Base-by-base conservation (phyloP, 2,113 vertebrate species). In the Athene cunicularia region DNA sequence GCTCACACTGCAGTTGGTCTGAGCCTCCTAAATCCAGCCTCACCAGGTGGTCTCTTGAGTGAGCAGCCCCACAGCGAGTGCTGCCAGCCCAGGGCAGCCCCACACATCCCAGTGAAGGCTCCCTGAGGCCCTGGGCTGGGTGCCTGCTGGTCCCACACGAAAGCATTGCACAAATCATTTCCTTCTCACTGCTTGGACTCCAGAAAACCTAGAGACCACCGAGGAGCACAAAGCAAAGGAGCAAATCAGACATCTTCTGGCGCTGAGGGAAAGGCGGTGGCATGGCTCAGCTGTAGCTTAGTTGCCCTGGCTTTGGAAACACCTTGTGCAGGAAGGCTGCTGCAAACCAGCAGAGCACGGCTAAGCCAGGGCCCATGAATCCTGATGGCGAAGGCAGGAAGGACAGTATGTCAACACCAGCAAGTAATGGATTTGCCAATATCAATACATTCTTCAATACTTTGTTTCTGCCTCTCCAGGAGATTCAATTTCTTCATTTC, bases 1-100 rank as follows among this genome's bases (percentile, higher is more conserved):
- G 41, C 33, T 28, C n/a, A 24, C 0, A 0, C 24, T n/a, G 13
- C 1, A 1, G 52, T 21, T 62, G 28, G 35, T 75, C 52, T 37
- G 16, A 92, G 45, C 21, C 32, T 74, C 62, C 19, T 17, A 75
- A 71, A 66, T 75, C 17, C 0, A 0, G 50, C 21, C n/a, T 75
- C 52, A 52, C 4, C 32, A 39, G 72, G n/a, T 14, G n/a, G 53
- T 17, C 8, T 43, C 37, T 24, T 28, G 32, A 60, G 28, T 1
- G 5, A 75, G 39, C 32, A 60, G 52, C 45, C 28, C 49, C 60
- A 27, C 23, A 64, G 70, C 2, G 3, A 77, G 53, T 68, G 53
- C 53, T 3, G 6, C 33, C 62, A 30, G 35, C 41, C 74, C 5
- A 2, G 11, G 56, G 68, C 52, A 71, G 52, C 28, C 50, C 49